A percentile compares a stretch with the other conserved stretches of the same genome.
phyloP scores from a whole-genome alignment of 2,113 vertebrate species.

The Cephalopterus ornatus region DNA sequence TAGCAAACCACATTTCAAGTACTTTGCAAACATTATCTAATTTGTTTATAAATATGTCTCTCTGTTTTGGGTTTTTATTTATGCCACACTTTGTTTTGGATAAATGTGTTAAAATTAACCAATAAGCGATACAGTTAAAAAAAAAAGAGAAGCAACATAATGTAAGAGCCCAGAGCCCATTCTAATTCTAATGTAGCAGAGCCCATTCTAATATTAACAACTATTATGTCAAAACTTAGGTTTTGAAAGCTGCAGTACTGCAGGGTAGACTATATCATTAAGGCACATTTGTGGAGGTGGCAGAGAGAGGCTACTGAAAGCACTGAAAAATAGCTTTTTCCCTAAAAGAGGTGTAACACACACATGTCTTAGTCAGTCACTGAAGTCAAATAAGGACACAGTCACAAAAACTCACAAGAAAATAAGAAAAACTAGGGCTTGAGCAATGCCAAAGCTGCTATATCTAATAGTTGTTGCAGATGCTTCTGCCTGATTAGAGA shows the following conservation, averaged over 20 bases:
- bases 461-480: background rate
- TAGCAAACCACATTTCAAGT: background rate
- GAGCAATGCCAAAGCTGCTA: background rate
- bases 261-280: background rate
- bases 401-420: background rate
- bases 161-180: background rate
- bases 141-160: background rate
- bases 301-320: background rate
- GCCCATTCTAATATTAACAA: background rate
- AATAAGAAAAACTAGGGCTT: background rate
- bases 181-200: background rate
- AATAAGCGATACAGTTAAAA: background rate
- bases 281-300: background rate
- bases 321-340: background rate
- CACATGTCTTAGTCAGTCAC: background rate
- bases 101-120: conserved; percentile 4
- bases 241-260: background rate
- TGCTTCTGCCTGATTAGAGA: background rate
- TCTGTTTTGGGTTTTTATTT: background rate
- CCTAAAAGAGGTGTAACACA: background rate
- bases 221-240: background rate
- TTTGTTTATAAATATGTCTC: background rate
- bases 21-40: background rate
- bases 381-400: background rate
- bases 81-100: background rate